Evolutionary conservation across 2,797 vertebrate genomes (phyloP).

Genomic region (Galaxias olidus): DNA sequence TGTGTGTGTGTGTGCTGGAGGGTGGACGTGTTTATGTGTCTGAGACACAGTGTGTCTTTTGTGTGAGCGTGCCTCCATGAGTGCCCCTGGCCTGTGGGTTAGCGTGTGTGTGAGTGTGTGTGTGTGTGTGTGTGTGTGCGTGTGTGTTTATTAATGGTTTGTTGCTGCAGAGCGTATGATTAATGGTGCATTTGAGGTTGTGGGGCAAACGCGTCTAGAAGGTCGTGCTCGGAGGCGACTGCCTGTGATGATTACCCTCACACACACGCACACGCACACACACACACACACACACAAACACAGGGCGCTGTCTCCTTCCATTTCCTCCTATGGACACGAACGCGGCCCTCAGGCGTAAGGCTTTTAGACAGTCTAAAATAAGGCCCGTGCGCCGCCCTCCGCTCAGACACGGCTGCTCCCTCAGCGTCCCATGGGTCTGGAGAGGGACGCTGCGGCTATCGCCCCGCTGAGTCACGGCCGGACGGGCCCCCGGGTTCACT

Average conservation of each 20-base stretch:
- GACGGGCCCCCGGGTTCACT: too few relatives aligned
- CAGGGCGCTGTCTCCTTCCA: conserved; percentile 44
- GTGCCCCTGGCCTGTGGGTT: background rate
- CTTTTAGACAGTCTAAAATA: conserved; percentile 43
- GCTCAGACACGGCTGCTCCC: conserved; percentile 28
- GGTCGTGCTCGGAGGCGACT: conserved; percentile 56
- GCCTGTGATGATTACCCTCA: conserved; percentile 52
- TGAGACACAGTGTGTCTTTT: conserved; percentile 9
- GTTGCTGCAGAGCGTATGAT: background rate
- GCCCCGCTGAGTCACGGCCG: too few relatives aligned
- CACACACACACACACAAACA: conserved; percentile 7
- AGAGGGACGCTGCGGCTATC: too few relatives aligned
- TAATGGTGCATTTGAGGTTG: conserved; percentile 27
- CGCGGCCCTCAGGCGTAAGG: conserved; percentile 40
- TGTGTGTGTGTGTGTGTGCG: conserved; percentile 1
- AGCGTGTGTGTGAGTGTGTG: conserved; percentile 13
- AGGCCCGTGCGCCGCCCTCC: background rate
- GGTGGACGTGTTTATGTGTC: conserved; percentile 2
- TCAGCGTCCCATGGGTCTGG: conserved; percentile 9
- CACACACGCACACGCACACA: background rate
- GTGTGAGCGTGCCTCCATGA: conserved; percentile 4
- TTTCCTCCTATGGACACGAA: conserved; percentile 55
- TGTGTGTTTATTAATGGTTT: conserved; percentile 33
- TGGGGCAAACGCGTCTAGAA: conserved; percentile 50
- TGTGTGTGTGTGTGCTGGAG: conserved; percentile 9